Evolutionary conservation across 1,140 invertebrate species (phyloP).

Genomic region (Rhagoletis pomonella): DNA sequence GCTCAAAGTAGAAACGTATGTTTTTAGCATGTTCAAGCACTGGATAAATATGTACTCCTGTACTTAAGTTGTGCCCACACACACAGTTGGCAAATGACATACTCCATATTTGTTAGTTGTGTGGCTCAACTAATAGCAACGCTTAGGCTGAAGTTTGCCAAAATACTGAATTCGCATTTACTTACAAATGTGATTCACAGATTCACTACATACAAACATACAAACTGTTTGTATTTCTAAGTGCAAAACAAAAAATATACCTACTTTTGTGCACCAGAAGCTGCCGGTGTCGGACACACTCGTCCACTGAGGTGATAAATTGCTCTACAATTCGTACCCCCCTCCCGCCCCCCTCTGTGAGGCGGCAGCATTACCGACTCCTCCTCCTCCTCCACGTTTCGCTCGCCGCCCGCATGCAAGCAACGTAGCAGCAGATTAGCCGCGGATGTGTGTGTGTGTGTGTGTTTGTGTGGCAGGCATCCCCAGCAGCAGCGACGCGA

Average conservation of each 20-base stretch:
- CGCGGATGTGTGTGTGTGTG: background rate
- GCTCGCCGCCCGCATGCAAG: background rate
- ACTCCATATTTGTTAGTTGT: conserved; percentile 21
- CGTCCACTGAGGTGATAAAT: conserved; percentile 53
- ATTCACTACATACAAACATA: background rate
- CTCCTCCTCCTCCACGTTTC: background rate
- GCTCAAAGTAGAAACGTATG: background rate
- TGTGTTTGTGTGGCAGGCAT: background rate
- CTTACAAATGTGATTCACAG: background rate
- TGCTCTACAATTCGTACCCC: background rate
- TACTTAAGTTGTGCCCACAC: conserved; percentile 5
- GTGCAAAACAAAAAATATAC: background rate
- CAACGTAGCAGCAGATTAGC: background rate
- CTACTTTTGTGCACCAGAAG: conserved; percentile 30
- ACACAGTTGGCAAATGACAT: conserved; percentile 45
- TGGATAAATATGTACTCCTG: background rate
- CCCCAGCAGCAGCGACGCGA: background rate
- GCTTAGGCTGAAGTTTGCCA: background rate
- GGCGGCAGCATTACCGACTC: background rate
- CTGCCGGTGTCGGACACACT: conserved; percentile 36
- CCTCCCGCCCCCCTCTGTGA: background rate
- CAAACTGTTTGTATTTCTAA: background rate
- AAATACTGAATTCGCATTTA: conserved; percentile 5
- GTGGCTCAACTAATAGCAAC: conserved; percentile 7
- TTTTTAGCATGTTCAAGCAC: conserved; percentile 8